phyloP scores from a whole-genome alignment of 2,888 invertebrate species.

The Drosophila lacicola region DNA sequence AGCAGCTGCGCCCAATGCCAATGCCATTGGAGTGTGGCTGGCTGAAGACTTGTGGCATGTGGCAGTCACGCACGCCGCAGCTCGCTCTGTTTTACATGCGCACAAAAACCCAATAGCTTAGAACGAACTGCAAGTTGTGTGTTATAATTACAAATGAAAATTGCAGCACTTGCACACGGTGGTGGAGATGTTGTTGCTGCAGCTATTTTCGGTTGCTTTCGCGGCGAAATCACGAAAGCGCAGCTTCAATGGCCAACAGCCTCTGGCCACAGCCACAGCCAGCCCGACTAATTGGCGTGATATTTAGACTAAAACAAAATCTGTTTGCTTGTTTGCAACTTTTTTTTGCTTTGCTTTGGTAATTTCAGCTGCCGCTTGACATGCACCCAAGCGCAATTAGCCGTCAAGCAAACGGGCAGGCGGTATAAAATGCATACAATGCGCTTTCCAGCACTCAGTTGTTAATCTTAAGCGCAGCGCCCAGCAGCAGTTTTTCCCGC shows the following conservation, averaged over 20 bases:
- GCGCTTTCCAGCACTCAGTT: constrained; percentile 77
- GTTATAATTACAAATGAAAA: constrained; percentile 66
- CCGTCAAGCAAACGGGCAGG: constrained; percentile 47
- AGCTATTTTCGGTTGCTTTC: constrained; percentile 63
- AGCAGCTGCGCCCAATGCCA: constrained; percentile 37
- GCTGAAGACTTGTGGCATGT: constrained; percentile 4
- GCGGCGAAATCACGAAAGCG: constrained; percentile 76
- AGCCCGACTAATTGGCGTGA: constrained; percentile 75
- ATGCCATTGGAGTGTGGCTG: constrained; percentile 20
- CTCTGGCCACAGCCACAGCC: constrained; percentile 21
- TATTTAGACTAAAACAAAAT: constrained; percentile 82
- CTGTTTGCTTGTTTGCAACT: constrained; percentile 30
- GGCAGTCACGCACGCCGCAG: constrained; percentile 58
- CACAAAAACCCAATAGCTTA: constrained; percentile 78
- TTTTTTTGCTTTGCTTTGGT: constrained; percentile 36
- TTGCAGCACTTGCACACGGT: constrained; percentile 33
- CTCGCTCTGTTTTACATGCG: constrained; percentile 43
- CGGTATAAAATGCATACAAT: constrained; percentile 82
- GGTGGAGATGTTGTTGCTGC: constrained; percentile 22
- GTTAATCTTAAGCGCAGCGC: constrained; percentile 64
- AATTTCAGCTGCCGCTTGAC: constrained; percentile 64
- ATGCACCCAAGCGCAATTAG: constrained; percentile 71
- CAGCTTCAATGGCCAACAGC: constrained; percentile 63
- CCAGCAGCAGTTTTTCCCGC: constrained; percentile 46
- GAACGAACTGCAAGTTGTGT: constrained; percentile 67